Conservation (phyloP, 53 echinoderm and acorn worm species). For the Crossaster papposus region DNA sequence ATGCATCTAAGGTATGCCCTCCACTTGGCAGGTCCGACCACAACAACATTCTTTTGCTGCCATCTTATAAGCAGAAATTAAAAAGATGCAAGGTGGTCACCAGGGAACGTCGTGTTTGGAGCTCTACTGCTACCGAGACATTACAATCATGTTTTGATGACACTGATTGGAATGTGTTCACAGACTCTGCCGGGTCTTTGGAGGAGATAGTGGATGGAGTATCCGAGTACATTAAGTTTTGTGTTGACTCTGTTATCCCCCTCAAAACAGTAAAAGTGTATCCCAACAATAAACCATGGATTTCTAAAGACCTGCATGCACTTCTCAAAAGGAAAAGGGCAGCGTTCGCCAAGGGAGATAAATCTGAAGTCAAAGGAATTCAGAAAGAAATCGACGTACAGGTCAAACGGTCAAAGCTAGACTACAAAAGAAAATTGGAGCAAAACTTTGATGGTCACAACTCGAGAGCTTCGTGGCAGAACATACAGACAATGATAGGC, state of each 20-base stretch:
- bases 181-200: neutral
- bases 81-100: constrained; percentile 20
- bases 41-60: constrained; percentile 61
- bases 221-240: constrained; percentile 59
- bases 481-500: constrained; percentile 35
- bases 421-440: constrained; percentile 36
- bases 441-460: constrained; percentile 28
- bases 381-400: constrained; percentile 34
- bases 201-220: constrained; percentile 18
- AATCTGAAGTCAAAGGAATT: constrained; percentile 13
- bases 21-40: constrained; percentile 72
- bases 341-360: neutral
- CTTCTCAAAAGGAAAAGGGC: neutral
- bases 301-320: neutral
- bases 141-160: constrained; percentile 18
- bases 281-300: constrained; percentile 61
- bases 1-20: constrained; percentile 26
- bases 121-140: constrained; percentile 26
- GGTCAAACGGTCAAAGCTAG: neutral
- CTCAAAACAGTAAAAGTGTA: constrained; percentile 14
- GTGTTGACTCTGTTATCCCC: constrained; percentile 24
- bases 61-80: constrained; percentile 52
- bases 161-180: constrained; percentile 56
- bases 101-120: neutral
- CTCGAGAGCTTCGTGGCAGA: constrained; percentile 30